Percentiles rank a stretch among this genome's conserved stretches.
Evolutionary conservation across 1,140 invertebrate species (phyloP).

Genomic region (Hypothenemus hampei): DNA sequence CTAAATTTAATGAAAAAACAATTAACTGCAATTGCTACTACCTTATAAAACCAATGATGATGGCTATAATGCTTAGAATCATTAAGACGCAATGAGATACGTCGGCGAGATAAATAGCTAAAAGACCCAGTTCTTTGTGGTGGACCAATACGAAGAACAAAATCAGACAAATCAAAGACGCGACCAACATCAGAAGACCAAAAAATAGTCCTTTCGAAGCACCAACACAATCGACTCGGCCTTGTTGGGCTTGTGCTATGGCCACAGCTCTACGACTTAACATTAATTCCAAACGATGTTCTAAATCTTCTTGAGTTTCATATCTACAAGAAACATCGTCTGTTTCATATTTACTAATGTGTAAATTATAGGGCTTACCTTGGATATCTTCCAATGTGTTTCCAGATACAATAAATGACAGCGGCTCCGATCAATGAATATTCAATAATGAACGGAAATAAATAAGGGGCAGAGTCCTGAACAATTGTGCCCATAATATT

Average conservation of each 20-base stretch:
- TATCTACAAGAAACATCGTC: slow-evolving; percentile 50
- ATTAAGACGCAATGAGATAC: slow-evolving; percentile 84
- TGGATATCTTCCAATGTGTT: slow-evolving; percentile 83
- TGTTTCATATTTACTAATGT: background rate
- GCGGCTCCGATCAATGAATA: slow-evolving; percentile 95
- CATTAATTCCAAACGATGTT: slow-evolving; percentile 79
- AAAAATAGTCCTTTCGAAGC: slow-evolving; percentile 92
- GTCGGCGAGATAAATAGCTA: slow-evolving; percentile 86
- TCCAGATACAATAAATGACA: slow-evolving; percentile 97
- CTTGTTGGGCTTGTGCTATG: slow-evolving; percentile 71
- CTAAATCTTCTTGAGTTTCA: slow-evolving; percentile 76
- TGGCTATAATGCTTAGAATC: slow-evolving; percentile 80
- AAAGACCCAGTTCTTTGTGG: slow-evolving; percentile 68
- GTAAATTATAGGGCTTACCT: slow-evolving; percentile 45
- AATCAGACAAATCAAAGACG: slow-evolving; percentile 88
- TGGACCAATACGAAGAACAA: slow-evolving; percentile 90
- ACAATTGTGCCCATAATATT: slow-evolving; percentile 93
- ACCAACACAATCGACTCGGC: slow-evolving; percentile 85
- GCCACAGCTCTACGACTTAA: slow-evolving; percentile 75
- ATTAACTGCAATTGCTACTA: slow-evolving; percentile 38
- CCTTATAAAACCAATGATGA: slow-evolving; percentile 84
- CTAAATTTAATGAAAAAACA: background rate
- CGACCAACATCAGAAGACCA: slow-evolving; percentile 81
- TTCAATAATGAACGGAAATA: slow-evolving; percentile 95
- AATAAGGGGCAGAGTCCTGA: slow-evolving; percentile 83